Evolutionary conservation across 2,888 invertebrate species (phyloP), one percentile per base, ranked within the genome.

Genomic region (Abrostola triplasia): DNA sequence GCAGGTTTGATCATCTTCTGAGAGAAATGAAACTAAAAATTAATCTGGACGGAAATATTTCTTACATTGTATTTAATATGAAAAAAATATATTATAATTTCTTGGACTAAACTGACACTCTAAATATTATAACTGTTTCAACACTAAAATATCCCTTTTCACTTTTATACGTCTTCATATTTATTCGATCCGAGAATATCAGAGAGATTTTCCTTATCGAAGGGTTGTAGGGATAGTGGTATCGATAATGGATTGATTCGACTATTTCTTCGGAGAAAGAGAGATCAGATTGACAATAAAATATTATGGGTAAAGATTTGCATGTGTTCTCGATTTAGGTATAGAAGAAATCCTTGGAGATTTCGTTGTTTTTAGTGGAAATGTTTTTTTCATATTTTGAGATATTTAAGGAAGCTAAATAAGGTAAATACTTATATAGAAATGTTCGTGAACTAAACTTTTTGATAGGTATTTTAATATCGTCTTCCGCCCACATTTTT

Each of bases 241-340:
- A 54, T 75, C 48, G 59, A 67, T 59, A 76, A 75, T 67, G 54
- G 64, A 76, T 63, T 61, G 47, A 63, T 47, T 35, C 49, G 6
- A 55, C 53, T 36, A 61, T 64, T 40, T 41, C 38, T 73, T 65
- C 59, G 1, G 24, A 51, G 40, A 59, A 59, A 54, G 24, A 13
- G 42, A 61, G 47, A 73, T 69, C 61, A 50, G 37, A 57, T 61
- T 64, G 12, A 49, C 38, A 35, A 41, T 64, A 67, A 67, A 63
- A 67, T 77, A 64, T 76, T 53, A 36, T 6, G 13, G 57, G 48
- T 38, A 53, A 63, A n/a, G 36, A 49, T 73, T 53, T 40, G 13
- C 42, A 12, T 64, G 59, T 13, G 57, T 47, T 52, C 35, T 53
- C 42, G 4, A 48, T 49, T 56, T n/a, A 36, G 53, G 13, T 40